Conservation (phyloP, 2,888 invertebrate genomes). For the Synergus japonicus region DNA sequence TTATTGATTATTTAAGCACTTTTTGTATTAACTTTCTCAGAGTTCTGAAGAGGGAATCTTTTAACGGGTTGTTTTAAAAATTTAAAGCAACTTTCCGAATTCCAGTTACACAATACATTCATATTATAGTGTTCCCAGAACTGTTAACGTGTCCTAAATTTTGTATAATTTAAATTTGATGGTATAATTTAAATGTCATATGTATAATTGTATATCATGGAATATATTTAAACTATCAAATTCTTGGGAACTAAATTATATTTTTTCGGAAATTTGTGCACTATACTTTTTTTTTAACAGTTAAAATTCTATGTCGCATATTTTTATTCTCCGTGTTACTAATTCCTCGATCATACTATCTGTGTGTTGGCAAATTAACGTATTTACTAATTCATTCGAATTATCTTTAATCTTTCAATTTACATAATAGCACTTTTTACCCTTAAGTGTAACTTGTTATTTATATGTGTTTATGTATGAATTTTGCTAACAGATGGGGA, state of each 20-base stretch:
- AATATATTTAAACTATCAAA: not conserved
- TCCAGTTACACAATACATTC: no score
- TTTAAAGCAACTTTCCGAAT: no score
- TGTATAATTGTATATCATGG: no score
- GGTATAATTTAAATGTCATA: no score
- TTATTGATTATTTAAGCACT: not conserved
- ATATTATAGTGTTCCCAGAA: no score
- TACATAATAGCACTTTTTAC: not conserved
- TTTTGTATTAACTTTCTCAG: not conserved
- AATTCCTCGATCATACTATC: not conserved
- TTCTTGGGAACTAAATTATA: not conserved
- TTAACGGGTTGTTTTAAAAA: no score
- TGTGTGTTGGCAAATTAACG: not conserved
- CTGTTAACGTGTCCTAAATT: no score
- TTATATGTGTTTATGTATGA: conserved; percentile 70
- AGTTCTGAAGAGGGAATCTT: not conserved
- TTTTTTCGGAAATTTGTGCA: not conserved
- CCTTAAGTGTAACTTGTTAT: conserved; percentile 66
- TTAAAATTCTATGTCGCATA: not conserved
- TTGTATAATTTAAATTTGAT: no score
- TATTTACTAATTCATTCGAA: not conserved
- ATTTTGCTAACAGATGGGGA: conserved; percentile 73
- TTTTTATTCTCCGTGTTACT: not conserved
- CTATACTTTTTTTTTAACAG: not conserved
- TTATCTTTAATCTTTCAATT: not conserved